Evolutionary conservation across 2,888 invertebrate species (phyloP).

Genomic region (Sinotaia quadrata): DNA sequence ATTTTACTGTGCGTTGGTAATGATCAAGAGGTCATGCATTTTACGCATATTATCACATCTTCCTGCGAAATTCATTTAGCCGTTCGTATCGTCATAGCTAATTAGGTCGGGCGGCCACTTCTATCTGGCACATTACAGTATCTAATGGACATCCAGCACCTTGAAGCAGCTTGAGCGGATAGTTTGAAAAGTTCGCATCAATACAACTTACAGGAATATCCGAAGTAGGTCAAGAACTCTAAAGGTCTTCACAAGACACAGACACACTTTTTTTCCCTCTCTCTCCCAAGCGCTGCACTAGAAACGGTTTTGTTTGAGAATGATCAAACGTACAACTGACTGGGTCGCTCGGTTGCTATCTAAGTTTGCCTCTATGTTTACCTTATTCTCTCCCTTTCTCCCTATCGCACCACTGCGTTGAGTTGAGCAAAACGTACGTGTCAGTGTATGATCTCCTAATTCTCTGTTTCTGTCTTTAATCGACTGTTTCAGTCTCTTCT

Average conservation of each 20-base stretch:
- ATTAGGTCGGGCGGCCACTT: no score
- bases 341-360: background rate
- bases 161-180: background rate
- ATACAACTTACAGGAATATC: background rate
- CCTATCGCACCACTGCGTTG: background rate
- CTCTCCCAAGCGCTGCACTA: background rate
- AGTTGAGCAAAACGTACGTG: background rate
- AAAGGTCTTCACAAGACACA: background rate
- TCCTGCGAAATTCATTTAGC: no score
- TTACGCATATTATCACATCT: no score
- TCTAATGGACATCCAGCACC: no score
- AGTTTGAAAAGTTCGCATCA: background rate
- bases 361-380: background rate
- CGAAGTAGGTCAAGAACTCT: background rate
- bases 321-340: background rate
- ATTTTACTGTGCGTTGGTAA: no score
- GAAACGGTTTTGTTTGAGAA: background rate
- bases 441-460: background rate
- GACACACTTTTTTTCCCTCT: background rate
- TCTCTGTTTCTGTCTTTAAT: conserved; percentile 2
- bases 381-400: conserved; percentile 1
- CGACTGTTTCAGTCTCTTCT: background rate
- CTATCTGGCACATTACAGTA: no score
- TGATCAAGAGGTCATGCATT: no score
- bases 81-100: no score